Conservation (phyloP, 2,888 invertebrate genomes). For the Eupithecia abbreviata region DNA sequence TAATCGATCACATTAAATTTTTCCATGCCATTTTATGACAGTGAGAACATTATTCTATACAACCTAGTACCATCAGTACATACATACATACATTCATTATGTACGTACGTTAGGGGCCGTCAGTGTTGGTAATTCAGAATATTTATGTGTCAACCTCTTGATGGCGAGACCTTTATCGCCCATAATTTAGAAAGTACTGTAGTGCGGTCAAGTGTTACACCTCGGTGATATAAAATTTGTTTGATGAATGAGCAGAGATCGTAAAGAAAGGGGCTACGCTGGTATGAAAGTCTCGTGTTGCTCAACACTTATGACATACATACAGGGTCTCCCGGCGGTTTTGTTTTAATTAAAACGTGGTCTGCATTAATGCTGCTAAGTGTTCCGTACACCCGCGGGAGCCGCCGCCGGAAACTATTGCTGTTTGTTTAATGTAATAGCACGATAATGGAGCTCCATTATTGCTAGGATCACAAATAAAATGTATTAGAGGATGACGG, state of each 20-base stretch:
- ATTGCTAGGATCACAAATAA: conserved; percentile 9
- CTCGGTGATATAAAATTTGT: conserved; percentile 39
- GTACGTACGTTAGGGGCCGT: conserved; percentile 16
- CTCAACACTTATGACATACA: conserved; percentile 22
- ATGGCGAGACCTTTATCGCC: conserved; percentile 44
- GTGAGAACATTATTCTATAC: too few relatives aligned
- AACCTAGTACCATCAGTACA: not conserved
- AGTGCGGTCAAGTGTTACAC: conserved; percentile 43
- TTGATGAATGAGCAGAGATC: conserved; percentile 32
- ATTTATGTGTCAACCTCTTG: conserved; percentile 40
- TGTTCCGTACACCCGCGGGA: conserved; percentile 27
- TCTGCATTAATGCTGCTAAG: conserved; percentile 31
- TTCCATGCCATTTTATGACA: too few relatives aligned
- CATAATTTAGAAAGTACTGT: conserved; percentile 43
- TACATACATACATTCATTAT: not conserved
- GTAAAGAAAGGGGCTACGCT: not conserved
- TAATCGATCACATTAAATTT: too few relatives aligned
- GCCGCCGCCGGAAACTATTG: conserved; percentile 20
- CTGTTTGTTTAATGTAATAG: conserved; percentile 19
- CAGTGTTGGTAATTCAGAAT: conserved; percentile 43
- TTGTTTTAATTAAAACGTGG: conserved; percentile 39
- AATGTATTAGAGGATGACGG: not conserved
- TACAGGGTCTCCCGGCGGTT: conserved; percentile 24
- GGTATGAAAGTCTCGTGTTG: not conserved
- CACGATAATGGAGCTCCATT: conserved; percentile 31